Percentiles rank a stretch among this genome's conserved stretches.
Conservation (phyloP, 2,888 invertebrate genomes). For the Perizoma affinitatum region DNA sequence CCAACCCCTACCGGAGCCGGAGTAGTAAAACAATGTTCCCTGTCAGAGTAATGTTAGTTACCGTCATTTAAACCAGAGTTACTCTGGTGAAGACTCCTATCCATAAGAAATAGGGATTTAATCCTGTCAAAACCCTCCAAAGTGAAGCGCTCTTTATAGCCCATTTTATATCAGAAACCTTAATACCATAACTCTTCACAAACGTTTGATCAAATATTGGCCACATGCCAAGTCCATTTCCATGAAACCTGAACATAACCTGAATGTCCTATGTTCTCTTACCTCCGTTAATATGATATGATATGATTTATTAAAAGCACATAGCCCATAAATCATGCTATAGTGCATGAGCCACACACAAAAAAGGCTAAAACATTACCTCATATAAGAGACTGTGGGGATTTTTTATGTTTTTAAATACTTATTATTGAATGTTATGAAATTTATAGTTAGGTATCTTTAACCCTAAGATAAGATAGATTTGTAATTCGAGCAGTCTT, state of each 20-base stretch:
- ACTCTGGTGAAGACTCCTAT: no score
- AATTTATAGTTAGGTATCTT: no score
- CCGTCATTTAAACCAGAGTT: no score
- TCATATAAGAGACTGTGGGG: no score
- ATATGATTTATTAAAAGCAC: slow-evolving; percentile 14
- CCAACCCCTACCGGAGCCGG: no score
- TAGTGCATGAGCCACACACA: slow-evolving; percentile 13
- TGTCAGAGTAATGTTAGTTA: no score
- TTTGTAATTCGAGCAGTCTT: no score
- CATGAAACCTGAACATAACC: slow-evolving; percentile 17
- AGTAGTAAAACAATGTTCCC: no score
- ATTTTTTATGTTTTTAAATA: no score
- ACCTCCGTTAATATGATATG: slow-evolving; percentile 11
- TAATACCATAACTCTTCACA: slow-evolving; percentile 19
- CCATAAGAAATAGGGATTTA: not conserved
- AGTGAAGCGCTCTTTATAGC: slow-evolving; percentile 14
- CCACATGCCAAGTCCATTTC: slow-evolving; percentile 21
- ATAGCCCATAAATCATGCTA: slow-evolving; percentile 16
- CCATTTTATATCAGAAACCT: slow-evolving; percentile 22
- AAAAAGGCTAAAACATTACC: not conserved
- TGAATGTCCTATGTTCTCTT: slow-evolving; percentile 2
- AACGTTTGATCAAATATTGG: slow-evolving; percentile 34
- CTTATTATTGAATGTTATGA: no score
- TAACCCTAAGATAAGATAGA: no score
- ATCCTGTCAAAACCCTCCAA: slow-evolving; percentile 8